Evolutionary conservation across 2,888 invertebrate species (phyloP), one percentile per base, ranked within the genome.

Genomic region (Holacanthella duospinosa): DNA sequence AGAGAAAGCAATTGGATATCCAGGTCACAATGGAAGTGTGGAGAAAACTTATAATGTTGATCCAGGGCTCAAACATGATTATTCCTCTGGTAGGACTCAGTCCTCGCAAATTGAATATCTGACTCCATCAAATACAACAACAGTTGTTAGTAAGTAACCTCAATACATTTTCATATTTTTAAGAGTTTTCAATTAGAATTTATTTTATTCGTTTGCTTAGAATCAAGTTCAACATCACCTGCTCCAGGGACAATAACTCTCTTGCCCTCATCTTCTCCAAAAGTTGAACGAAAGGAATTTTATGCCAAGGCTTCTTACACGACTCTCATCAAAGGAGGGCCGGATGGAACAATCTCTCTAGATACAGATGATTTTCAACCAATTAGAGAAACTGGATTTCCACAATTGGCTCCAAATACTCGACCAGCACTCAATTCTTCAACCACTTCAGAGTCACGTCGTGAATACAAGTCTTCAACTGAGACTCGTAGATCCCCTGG

Each of bases 271-370:
- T 58, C 61, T 6, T 68, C 72, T 29, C 70, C 72, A 27, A 72
- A 69, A 65, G 67, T 72, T 1, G 72, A 72, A 55, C 62, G 65
- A 25, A 72, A 72, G 55, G 72, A 72, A 55, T 72, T 64, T 61
- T 72, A 66, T 55, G 55, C 72, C 24, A 72, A 72, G 59, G 68
- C 72, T 21, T 69, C 69, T 2, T 72, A 72, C 68, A 72, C 72
- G 2, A 69, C 69, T 2, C 62, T 72, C 43, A 69, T 72, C 29
- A 72, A 72, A 64, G 71, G 71, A 55, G 55, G 55, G 4, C 25
- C 24, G 6, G 55, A 26, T 6, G 55, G 27, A 55, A 6, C 6
- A 25, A 19, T 6, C 4, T 16, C 4, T 25, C 3, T 6, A 6
- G 55, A 55, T 9, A 6, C 54, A 16, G 36, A 36, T 6, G 36